Conservation (phyloP, 2,888 invertebrate species). For the Neuroscelio doddi region DNA sequence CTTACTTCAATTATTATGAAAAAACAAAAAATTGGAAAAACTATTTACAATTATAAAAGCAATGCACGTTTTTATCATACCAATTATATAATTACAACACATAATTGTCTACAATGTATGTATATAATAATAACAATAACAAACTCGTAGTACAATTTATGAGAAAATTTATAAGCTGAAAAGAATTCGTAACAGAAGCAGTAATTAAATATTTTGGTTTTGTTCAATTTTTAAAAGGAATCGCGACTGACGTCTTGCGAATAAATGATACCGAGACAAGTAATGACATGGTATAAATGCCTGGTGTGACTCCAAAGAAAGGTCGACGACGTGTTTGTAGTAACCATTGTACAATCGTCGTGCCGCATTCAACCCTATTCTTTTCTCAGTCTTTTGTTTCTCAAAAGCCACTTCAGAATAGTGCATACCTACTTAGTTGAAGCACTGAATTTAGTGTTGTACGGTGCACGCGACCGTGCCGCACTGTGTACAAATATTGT, state of each 20-base stretch:
- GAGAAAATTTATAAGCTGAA: no score
- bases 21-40: no score
- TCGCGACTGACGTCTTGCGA: not conserved
- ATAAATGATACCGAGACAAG: conserved; percentile 9
- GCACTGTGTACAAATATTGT: conserved; percentile 21
- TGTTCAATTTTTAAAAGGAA: conserved; percentile 3
- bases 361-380: conserved; percentile 56
- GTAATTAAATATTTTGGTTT: conserved; percentile 6
- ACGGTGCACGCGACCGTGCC: conserved; percentile 41
- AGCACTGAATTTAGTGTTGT: conserved; percentile 33
- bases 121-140: no score
- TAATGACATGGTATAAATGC: conserved; percentile 20
- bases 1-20: no score
- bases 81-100: no score
- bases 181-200: no score
- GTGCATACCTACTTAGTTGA: conserved; percentile 29
- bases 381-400: conserved; percentile 56
- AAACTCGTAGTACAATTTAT: no score
- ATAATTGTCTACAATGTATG: no score
- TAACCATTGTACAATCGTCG: conserved; percentile 56
- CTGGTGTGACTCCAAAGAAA: conserved; percentile 18
- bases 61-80: no score
- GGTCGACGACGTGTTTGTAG: conserved; percentile 33
- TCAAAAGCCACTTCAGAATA: conserved; percentile 50
- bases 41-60: no score